A percentile compares a stretch with the other conserved stretches of the same genome.
Conservation (phyloP, 1,140 invertebrate genomes). For the Archegozetes longisetosus region DNA sequence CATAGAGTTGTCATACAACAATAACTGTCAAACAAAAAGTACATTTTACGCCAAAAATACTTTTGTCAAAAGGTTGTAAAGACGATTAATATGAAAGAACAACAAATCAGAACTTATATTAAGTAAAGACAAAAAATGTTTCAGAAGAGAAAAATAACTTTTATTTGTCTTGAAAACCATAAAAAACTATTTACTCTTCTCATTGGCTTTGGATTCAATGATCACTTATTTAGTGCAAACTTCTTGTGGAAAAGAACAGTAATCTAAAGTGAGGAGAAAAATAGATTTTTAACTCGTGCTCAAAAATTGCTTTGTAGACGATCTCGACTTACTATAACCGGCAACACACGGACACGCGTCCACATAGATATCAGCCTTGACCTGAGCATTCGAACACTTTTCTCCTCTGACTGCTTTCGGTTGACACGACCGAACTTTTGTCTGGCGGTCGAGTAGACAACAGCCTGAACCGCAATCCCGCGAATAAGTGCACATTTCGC, state of each 20-base stretch:
- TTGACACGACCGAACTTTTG: slow-evolving; percentile 18
- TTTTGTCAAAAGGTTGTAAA: no score
- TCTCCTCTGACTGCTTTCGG: slow-evolving; percentile 16
- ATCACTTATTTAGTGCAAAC: slow-evolving; percentile 12
- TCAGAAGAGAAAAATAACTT: no score
- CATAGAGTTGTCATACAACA: no score
- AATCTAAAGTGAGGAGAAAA: slow-evolving; percentile 3
- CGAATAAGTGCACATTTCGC: slow-evolving; percentile 18
- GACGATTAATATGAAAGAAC: no score
- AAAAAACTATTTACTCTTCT: no score
- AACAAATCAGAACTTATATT: no score
- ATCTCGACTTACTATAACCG: slow-evolving; percentile 15
- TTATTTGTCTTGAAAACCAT: no score
- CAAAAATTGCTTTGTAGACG: background rate
- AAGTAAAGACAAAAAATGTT: no score
- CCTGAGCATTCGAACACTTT: slow-evolving; percentile 16
- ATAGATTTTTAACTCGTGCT: background rate
- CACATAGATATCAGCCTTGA: slow-evolving; percentile 20
- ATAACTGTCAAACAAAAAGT: no score
- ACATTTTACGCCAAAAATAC: no score
- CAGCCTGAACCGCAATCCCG: slow-evolving; percentile 17
- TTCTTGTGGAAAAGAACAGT: slow-evolving; percentile 8
- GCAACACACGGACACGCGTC: slow-evolving; percentile 18
- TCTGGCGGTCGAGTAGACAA: slow-evolving; percentile 17
- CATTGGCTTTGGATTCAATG: no score